Conservation (phyloP, 2,113 vertebrate species). For the Micronisus gabar region DNA sequence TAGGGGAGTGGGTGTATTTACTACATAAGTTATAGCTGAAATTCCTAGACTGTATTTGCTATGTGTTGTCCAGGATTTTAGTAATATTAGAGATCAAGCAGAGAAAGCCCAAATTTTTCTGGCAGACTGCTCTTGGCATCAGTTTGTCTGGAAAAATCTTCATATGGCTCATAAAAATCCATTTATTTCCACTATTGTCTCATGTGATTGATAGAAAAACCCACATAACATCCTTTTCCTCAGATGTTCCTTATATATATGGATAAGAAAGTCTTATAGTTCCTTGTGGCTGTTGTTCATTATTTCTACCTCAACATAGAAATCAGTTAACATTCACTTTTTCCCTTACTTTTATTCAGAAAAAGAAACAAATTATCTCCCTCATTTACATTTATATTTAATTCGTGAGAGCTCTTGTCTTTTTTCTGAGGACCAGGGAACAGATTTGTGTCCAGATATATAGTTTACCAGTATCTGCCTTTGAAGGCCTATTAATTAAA, state of each 20-base stretch:
- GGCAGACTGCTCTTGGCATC: slow-evolving; percentile 39
- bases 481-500: slow-evolving; percentile 44
- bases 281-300: background rate
- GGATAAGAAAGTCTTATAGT: background rate
- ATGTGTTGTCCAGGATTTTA: slow-evolving; percentile 14
- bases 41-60: slow-evolving; percentile 9
- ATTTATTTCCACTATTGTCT: slow-evolving; percentile 5
- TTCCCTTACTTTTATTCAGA: background rate
- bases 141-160: slow-evolving; percentile 32
- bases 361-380: background rate
- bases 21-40: background rate
- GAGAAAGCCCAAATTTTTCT: background rate
- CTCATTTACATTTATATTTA: slow-evolving; percentile 23
- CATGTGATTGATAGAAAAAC: background rate
- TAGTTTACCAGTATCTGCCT: slow-evolving; percentile 1
- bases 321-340: background rate
- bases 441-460: slow-evolving; percentile 25
- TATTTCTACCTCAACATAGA: background rate
- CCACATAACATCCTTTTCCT: background rate
- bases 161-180: slow-evolving; percentile 36
- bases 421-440: background rate
- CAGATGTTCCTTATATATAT: background rate
- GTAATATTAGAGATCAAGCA: slow-evolving; percentile 19
- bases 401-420: background rate
- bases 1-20: background rate